Percentiles rank a stretch among this genome's conserved stretches.
These are phyloP conservation scores for Aquatica leii DNA, from an alignment of 2,888 invertebrate species.

Conservation along the genomic window DNA sequence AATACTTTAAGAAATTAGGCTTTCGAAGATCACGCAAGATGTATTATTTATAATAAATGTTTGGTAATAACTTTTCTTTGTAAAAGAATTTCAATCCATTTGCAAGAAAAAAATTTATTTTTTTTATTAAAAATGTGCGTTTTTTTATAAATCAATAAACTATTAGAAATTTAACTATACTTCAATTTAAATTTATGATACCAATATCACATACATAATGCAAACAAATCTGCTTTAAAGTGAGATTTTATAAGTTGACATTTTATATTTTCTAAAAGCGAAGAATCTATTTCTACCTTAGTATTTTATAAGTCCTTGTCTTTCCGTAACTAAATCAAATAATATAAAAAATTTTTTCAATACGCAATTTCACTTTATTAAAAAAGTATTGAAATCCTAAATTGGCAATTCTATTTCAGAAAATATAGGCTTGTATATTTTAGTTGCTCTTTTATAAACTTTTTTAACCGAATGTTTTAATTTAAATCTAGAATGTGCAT, in stretches of 20 bases:
- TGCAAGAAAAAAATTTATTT: neutral
- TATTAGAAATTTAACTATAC: conserved; percentile 24
- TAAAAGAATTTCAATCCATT: neutral
- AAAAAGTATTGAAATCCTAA: no score
- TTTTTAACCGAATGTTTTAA: no score
- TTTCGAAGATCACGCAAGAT: conserved; percentile 10
- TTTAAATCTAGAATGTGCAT: no score
- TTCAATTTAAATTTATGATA: conserved; percentile 47
- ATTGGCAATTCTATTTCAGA: no score
- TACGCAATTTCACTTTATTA: no score
- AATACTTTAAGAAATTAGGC: conserved; percentile 12
- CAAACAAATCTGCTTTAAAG: conserved; percentile 36
- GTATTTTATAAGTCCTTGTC: no score
- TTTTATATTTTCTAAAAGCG: neutral
- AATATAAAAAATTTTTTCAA: no score
- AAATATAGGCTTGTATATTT: no score
- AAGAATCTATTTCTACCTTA: neutral
- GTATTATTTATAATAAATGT: conserved; percentile 14
- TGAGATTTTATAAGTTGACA: neutral
- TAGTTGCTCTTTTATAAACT: no score
- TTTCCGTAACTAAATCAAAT: no score
- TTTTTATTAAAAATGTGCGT: conserved; percentile 9
- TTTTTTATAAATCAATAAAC: conserved; percentile 14
- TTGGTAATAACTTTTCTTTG: conserved; percentile 1
- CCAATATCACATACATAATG: conserved; percentile 48